Conservation (phyloP, 30 jellyfish, hydroid and myxozoan genomes). For the Sanderia malayensis region DNA sequence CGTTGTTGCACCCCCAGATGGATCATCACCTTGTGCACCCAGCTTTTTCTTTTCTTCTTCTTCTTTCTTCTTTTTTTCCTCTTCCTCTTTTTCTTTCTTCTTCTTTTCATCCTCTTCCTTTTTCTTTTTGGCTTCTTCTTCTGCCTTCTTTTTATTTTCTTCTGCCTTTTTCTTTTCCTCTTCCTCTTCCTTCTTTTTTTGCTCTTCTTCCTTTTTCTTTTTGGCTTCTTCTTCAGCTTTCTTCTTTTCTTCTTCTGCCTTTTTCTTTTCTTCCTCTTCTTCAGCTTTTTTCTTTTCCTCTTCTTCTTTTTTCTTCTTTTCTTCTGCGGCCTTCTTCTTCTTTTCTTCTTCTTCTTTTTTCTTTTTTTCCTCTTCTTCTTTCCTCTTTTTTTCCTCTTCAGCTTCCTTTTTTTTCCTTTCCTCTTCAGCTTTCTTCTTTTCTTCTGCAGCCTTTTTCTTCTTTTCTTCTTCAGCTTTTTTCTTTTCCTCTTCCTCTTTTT, state of each 20-base stretch:
- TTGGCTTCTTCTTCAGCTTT: neutral
- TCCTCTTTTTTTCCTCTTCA: constrained; percentile 7
- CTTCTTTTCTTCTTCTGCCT: constrained; percentile 40
- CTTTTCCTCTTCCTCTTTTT: constrained; percentile 45
- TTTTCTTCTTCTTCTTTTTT: constrained; percentile 30
- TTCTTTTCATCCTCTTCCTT: constrained; percentile 25
- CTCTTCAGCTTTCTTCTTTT: constrained; percentile 8
- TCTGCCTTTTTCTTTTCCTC: constrained; percentile 11
- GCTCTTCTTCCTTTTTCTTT: constrained; percentile 12
- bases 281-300: constrained; percentile 14
- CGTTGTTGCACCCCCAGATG: constrained; percentile 6
- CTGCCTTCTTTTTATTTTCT: constrained; percentile 21
- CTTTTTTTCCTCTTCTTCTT: constrained; percentile 35
- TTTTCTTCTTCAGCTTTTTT: constrained; percentile 37
- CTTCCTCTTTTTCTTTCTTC: constrained; percentile 20
- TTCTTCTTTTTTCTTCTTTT: constrained; percentile 32
- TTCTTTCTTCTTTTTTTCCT: constrained; percentile 12
- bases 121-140: constrained; percentile 19
- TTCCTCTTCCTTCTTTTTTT: neutral
- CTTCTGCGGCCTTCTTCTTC: constrained; percentile 24
- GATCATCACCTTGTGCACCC: too few relatives aligned
- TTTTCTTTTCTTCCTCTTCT: constrained; percentile 43
- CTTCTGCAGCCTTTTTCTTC: neutral
- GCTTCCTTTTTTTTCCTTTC: constrained; percentile 3
- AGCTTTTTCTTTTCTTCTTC: neutral